Evolutionary conservation across 2,113 vertebrate genomes (phyloP).

Genomic region (Geothlypis trichas): DNA sequence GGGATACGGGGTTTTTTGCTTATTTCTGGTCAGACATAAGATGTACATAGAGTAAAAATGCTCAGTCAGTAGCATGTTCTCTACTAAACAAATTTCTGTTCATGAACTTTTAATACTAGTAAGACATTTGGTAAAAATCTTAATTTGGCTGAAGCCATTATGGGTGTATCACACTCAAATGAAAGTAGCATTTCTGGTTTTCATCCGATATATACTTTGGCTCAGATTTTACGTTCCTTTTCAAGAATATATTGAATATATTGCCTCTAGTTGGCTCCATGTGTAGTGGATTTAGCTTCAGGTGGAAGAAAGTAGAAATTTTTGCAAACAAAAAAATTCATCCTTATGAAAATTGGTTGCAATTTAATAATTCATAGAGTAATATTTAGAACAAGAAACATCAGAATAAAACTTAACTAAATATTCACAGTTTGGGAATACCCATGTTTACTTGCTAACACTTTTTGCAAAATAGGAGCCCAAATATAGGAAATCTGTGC

Average conservation of each 20-base stretch:
- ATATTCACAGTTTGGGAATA: conserved; percentile 84
- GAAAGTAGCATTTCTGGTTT: conserved; percentile 16
- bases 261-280: conserved; percentile 1
- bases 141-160: conserved; percentile 8
- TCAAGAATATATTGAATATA: neutral
- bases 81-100: neutral
- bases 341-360: conserved; percentile 38
- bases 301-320: conserved; percentile 14
- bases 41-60: neutral
- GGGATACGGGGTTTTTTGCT: neutral
- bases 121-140: conserved; percentile 26
- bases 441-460: conserved; percentile 74
- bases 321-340: conserved; percentile 53
- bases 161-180: neutral
- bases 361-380: conserved; percentile 74
- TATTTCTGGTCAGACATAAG: neutral
- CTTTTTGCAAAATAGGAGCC: conserved; percentile 62
- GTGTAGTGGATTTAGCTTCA: conserved; percentile 24
- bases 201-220: neutral
- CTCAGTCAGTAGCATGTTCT: neutral
- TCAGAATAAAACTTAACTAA: conserved; percentile 80
- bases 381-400: conserved; percentile 70
- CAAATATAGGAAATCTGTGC: conserved; percentile 80
- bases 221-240: neutral
- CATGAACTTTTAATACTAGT: conserved; percentile 33